A percentile compares a stretch with the other conserved stretches of the same genome.
Evolutionary conservation across 2,797 vertebrate species (phyloP).

Genomic region (Crax fasciolata): DNA sequence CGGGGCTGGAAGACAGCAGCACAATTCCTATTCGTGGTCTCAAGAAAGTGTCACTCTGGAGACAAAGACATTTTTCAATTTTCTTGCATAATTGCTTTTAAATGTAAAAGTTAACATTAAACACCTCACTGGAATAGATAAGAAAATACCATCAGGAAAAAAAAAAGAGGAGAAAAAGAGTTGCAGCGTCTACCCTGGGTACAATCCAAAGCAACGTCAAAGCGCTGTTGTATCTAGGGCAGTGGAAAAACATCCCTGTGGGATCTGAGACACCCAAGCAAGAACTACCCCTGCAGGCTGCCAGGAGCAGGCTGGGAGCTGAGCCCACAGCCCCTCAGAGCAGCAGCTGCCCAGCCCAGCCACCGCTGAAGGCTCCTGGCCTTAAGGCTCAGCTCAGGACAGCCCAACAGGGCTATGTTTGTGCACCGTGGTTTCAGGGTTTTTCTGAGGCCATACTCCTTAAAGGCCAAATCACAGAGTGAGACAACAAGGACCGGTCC

Average conservation of each 20-base stretch:
- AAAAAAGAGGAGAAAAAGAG: neutral
- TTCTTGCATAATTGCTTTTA: neutral
- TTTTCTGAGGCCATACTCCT: neutral
- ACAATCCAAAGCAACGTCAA: constrained; percentile 11
- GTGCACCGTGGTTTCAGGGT: neutral
- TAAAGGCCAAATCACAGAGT: neutral
- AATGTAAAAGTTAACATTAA: constrained; percentile 12
- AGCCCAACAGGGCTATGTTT: neutral
- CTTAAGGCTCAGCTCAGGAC: neutral
- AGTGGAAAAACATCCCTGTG: neutral
- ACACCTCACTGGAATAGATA: neutral
- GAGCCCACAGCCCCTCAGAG: neutral
- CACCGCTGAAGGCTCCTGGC: neutral
- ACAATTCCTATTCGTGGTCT: neutral
- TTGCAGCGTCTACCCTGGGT: neutral
- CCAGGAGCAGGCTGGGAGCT: neutral
- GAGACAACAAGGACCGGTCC: neutral
- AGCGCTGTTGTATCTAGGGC: neutral
- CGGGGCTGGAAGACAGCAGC: neutral
- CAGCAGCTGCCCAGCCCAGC: neutral
- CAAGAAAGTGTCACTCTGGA: neutral
- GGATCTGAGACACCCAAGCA: neutral
- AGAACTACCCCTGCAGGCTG: neutral
- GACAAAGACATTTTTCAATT: neutral
- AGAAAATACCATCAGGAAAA: neutral